Percentiles rank a stretch among this genome's conserved stretches.
phyloP scores from a whole-genome alignment of 2,888 invertebrate species.

The Oxytorus armatus region DNA sequence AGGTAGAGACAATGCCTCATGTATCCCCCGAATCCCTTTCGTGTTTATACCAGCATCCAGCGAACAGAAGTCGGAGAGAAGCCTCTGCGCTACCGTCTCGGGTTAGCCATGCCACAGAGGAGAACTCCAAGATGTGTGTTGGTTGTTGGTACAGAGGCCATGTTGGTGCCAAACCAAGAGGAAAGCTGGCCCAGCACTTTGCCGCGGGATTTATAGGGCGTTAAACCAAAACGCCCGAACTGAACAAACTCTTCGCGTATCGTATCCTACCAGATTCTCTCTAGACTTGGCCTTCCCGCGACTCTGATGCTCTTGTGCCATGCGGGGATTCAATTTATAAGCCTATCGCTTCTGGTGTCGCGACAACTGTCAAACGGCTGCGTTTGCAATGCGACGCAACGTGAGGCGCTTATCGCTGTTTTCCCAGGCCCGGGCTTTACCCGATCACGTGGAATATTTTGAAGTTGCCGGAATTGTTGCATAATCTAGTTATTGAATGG shows the following conservation, averaged over 20 bases:
- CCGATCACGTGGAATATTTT: too few relatives aligned
- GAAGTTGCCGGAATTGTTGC: too few relatives aligned
- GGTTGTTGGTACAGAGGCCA: conserved; percentile 46
- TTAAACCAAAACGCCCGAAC: conserved; percentile 76
- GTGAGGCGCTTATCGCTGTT: conserved; percentile 24
- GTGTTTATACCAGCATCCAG: conserved; percentile 17
- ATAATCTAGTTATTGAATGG: too few relatives aligned
- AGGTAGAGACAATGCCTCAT: conserved; percentile 2
- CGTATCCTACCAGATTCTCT: conserved; percentile 55
- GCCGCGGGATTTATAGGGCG: conserved; percentile 77
- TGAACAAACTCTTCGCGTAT: conserved; percentile 71
- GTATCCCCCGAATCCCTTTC: conserved; percentile 15
- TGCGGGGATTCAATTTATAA: conserved; percentile 18
- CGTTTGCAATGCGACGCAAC: background rate
- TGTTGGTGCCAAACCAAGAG: conserved; percentile 27
- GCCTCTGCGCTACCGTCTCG: conserved; percentile 4
- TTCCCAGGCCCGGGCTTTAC: conserved; percentile 9
- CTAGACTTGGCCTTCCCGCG: conserved; percentile 1
- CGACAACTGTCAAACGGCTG: background rate
- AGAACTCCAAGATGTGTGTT: conserved; percentile 56
- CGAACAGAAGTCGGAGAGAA: background rate
- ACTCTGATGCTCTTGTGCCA: conserved; percentile 3
- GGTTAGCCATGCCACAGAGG: conserved; percentile 26
- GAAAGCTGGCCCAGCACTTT: conserved; percentile 73
- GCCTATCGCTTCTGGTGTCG: conserved; percentile 3